phyloP scores from a whole-genome alignment of 1,140 invertebrate species.

The Harlomillsia oculata region DNA sequence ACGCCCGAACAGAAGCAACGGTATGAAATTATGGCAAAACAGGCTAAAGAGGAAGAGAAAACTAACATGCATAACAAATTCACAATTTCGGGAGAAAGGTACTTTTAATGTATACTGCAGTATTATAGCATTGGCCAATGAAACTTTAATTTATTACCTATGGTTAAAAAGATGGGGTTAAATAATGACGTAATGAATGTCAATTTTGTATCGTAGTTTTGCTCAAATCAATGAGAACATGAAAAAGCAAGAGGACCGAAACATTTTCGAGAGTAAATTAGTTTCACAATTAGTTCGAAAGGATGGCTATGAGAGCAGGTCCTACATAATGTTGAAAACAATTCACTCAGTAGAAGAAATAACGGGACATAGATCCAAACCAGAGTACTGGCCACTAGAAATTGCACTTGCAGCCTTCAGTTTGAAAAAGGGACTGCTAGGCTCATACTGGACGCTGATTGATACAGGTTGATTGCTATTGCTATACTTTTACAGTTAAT shows the following conservation, averaged over 20 bases:
- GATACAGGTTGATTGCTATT: slow-evolving; percentile 21
- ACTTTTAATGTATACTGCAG: no score
- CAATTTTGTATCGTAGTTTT: slow-evolving; percentile 8
- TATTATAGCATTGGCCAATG: no score
- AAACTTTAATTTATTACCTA: background rate
- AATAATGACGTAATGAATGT: no score
- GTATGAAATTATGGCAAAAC: slow-evolving; percentile 30
- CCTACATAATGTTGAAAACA: slow-evolving; percentile 20
- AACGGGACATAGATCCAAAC: background rate
- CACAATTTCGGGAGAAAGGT: slow-evolving; percentile 30
- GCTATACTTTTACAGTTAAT: background rate
- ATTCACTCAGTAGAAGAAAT: slow-evolving; percentile 6
- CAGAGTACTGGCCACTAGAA: slow-evolving; percentile 25
- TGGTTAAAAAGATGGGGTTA: no score
- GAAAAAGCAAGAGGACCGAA: background rate
- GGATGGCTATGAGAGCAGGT: background rate
- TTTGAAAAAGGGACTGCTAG: slow-evolving; percentile 10
- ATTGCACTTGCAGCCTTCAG: slow-evolving; percentile 21
- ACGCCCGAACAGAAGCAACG: slow-evolving; percentile 15
- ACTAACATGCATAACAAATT: slow-evolving; percentile 31
- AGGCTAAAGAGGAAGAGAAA: slow-evolving; percentile 29
- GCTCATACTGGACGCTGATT: slow-evolving; percentile 17
- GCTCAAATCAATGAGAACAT: slow-evolving; percentile 12
- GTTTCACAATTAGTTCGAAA: background rate
- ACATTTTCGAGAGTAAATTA: background rate